Evolutionary conservation across 2,888 invertebrate species (phyloP).

Genomic region (Auanema freiburgensis): DNA sequence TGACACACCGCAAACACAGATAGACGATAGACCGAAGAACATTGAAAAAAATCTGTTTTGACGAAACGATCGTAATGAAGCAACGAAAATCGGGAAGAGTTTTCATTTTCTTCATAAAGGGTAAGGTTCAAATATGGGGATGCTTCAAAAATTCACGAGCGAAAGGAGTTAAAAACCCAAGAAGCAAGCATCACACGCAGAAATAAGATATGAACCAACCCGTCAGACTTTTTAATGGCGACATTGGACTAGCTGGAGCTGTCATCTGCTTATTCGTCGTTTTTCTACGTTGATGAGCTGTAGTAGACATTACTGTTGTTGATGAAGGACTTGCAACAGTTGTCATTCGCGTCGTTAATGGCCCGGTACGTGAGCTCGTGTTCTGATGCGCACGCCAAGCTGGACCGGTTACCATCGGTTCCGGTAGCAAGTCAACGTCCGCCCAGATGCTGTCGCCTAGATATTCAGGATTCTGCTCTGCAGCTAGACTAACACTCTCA

Average conservation of each 20-base stretch:
- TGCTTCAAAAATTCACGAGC: too few relatives aligned
- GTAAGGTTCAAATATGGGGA: too few relatives aligned
- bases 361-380: constrained; percentile 25
- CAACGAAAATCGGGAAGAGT: too few relatives aligned
- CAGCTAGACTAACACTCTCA: constrained; percentile 42
- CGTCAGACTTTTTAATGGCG: too few relatives aligned
- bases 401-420: constrained; percentile 43
- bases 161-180: too few relatives aligned
- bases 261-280: constrained; percentile 25
- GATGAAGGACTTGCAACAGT: constrained; percentile 19
- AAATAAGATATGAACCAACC: too few relatives aligned
- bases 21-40: constrained; percentile 4
- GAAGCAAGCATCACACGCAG: too few relatives aligned
- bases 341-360: constrained; percentile 13
- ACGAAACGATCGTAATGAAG: too few relatives aligned
- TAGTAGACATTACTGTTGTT: constrained; percentile 20
- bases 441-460: constrained; percentile 41
- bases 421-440: constrained; percentile 35
- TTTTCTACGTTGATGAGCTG: constrained; percentile 7
- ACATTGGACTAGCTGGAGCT: constrained; percentile 6
- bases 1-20: constrained; percentile 22
- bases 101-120: too few relatives aligned
- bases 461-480: constrained; percentile 47
- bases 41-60: constrained; percentile 1
- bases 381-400: constrained; percentile 38